Evolutionary conservation across 1,140 invertebrate species (phyloP), one percentile per base, ranked within the genome.

Genomic region (Drosophila ercepeae): DNA sequence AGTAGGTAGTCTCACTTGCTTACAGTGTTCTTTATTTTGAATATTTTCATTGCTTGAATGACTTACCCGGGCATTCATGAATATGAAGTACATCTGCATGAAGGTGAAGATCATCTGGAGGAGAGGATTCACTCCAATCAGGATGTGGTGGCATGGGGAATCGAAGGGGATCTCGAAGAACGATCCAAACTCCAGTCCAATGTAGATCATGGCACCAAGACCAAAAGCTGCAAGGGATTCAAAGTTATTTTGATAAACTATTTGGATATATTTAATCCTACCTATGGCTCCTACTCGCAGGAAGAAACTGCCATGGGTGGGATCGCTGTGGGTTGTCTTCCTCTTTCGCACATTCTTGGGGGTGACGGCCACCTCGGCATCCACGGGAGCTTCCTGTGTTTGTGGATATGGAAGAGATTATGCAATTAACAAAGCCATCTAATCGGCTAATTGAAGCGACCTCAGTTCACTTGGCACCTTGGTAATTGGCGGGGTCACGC

Each of bases 71-170:
- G 98, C 98, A 92, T 99, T 99, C 95, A 98, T 98, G 92, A 99
- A 99, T 89, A 99, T 98, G 90, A 99, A 99, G 89, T 99, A 99
- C 97, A 99, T 98, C 92, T 99, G 98, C 94, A 97, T 97, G 89
- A 99, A 99, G 9, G 98, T 98, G 93, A 99, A 99, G 27, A 98
- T 95, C 94, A 99, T 97, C 89, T 99, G 97, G 6, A 99, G 93
- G 67, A 98, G 92, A 23, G 97, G 97, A 92, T 98, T 97, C n/a
- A 99, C 94, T 18, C 96, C 96, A 70, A 95, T 94, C 42, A 98
- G 92, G 52, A 98, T 96, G 83, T 97, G 95, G 92, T 97, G 97
- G 88, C 96, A 98, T 1, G 95, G 96, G 18, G 96, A 98, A 54
- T 94, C 94, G 72, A 95, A 94, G n/a, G 96, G 97, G 51, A 97